Conservation (phyloP, 2,888 invertebrate genomes). For the Cepaea hortensis region DNA sequence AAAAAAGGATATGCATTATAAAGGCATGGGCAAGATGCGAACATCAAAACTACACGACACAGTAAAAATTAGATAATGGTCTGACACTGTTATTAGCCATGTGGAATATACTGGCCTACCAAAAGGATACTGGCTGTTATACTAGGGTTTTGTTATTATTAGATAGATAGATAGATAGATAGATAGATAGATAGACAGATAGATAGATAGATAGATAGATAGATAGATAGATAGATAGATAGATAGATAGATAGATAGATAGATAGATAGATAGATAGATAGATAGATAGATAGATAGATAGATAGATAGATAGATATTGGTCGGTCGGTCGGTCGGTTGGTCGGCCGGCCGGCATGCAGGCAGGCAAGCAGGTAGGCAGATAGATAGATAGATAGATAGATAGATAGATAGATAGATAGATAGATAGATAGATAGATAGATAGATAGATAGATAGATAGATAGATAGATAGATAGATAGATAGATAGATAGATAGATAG, state of each 20-base stretch:
- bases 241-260: constrained; percentile 3
- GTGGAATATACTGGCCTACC: too few species aligned
- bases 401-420: constrained; percentile 18
- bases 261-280: constrained; percentile 7
- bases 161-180: too few species aligned
- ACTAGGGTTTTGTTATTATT: too few species aligned
- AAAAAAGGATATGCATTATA: too few species aligned
- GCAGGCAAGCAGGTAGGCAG: too few species aligned
- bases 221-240: not conserved
- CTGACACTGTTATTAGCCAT: too few species aligned
- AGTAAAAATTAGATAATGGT: too few species aligned
- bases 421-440: constrained; percentile 19
- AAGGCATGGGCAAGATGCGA: too few species aligned
- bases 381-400: not conserved
- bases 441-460: constrained; percentile 6
- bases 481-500: constrained; percentile 13
- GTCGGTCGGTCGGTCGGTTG: not conserved
- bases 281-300: constrained; percentile 16
- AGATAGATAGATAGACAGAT: too few species aligned
- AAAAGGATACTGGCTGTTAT: too few species aligned
- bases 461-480: constrained; percentile 5
- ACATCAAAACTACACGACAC: too few species aligned
- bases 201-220: constrained; percentile 1
- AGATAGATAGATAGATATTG: constrained; percentile 15
- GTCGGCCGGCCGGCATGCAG: too few species aligned